These are phyloP conservation scores for Pardalotus punctatus DNA, from an alignment of 2,113 vertebrate genomes.

Conservation along the genomic window DNA sequence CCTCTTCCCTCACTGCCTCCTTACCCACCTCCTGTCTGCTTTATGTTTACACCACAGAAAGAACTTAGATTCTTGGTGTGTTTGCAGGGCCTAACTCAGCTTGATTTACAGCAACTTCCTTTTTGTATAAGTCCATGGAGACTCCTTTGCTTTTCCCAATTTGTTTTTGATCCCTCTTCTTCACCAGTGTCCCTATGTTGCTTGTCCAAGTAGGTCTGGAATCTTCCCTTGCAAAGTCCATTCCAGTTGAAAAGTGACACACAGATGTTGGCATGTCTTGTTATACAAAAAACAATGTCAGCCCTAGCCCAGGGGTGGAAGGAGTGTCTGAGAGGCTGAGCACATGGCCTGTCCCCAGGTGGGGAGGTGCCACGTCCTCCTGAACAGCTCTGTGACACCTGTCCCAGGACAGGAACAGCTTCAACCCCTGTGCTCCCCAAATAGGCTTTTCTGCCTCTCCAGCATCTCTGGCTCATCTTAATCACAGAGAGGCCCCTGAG, in stretches of 20 bases:
- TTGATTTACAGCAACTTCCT: background rate
- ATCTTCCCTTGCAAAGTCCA: background rate
- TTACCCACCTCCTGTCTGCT: background rate
- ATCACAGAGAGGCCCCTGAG: background rate
- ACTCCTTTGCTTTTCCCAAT: background rate
- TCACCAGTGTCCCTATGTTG: background rate
- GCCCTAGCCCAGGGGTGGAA: accelerated
- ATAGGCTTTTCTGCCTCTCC: background rate
- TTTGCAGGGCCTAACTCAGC: background rate
- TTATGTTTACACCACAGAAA: background rate
- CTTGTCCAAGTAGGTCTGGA: background rate
- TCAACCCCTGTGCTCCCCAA: background rate
- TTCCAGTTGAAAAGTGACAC: background rate
- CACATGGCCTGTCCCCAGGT: accelerated
- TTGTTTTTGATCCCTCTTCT: background rate
- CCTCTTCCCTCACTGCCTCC: background rate
- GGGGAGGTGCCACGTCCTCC: background rate
- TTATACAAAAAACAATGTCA: background rate
- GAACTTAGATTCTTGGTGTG: background rate
- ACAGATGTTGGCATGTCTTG: background rate
- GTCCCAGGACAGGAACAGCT: background rate
- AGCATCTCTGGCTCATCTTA: background rate
- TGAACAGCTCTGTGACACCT: background rate
- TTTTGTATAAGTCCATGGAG: background rate
- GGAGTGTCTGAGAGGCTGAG: background rate